phyloP scores from a whole-genome alignment of 1,140 invertebrate genomes.

The Lineus longissimus region DNA sequence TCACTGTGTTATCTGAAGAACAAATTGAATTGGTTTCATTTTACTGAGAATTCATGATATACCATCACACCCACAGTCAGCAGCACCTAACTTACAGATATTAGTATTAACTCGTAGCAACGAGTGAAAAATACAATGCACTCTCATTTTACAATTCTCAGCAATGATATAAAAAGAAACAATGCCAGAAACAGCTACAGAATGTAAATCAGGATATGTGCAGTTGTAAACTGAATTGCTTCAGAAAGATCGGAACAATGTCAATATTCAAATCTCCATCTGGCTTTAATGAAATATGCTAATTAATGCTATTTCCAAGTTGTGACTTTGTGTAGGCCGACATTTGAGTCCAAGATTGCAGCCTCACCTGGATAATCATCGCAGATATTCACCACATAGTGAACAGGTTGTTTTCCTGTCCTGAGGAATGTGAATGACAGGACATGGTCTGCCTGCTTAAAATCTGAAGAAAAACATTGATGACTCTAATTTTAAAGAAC shows the following conservation, averaged over 20 bases:
- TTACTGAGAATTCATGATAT: background rate
- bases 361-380: slow-evolving; percentile 5
- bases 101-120: background rate
- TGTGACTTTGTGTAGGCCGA: too few species aligned
- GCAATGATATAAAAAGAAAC: background rate
- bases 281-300: too few species aligned
- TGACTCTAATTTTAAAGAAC: too few species aligned
- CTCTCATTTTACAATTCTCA: background rate
- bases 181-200: background rate
- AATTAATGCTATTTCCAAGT: too few species aligned
- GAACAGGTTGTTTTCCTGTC: background rate
- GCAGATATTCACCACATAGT: background rate
- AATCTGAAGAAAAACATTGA: too few species aligned
- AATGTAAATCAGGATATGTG: too few species aligned
- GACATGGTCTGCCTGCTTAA: too few species aligned
- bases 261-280: too few species aligned
- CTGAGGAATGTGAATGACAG: too few species aligned
- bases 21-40: background rate
- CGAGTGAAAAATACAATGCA: background rate
- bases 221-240: too few species aligned
- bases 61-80: background rate
- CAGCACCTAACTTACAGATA: background rate
- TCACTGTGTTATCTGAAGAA: background rate
- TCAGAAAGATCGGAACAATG: too few species aligned
- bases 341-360: too few species aligned